phyloP scores from a whole-genome alignment of 92 coral and sea anemone species.

The Hydrozoanthus gracilis region DNA sequence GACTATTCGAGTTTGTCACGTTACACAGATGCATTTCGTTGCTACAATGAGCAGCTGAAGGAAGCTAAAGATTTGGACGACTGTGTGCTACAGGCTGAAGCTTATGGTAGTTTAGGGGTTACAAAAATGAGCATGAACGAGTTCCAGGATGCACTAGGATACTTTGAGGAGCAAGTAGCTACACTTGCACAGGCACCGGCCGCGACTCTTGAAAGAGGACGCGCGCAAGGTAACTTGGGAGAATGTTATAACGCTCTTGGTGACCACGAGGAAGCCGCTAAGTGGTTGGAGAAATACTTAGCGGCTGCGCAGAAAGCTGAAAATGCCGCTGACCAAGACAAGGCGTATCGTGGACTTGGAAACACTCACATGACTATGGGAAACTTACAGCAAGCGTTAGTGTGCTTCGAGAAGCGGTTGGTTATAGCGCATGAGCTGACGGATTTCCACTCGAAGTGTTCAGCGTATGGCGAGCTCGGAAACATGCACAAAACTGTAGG shows the following conservation, averaged over 20 bases:
- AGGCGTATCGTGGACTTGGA: conserved; percentile 98
- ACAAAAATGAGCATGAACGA: conserved; percentile 79
- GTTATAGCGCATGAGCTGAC: conserved; percentile 97
- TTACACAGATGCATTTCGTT: conserved; percentile 76
- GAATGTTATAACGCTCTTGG: conserved; percentile 88
- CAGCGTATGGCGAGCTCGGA: conserved; percentile 97
- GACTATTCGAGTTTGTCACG: conserved; percentile 70
- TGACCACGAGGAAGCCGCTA: conserved; percentile 82
- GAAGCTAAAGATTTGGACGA: conserved; percentile 85
- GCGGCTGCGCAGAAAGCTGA: conserved; percentile 88
- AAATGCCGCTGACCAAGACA: conserved; percentile 92
- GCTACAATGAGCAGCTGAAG: conserved; percentile 84
- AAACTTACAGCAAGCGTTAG: conserved; percentile 94
- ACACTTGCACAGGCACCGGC: conserved; percentile 76
- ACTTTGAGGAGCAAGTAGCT: conserved; percentile 87
- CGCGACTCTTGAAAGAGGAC: conserved; percentile 89
- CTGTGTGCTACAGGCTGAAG: conserved; percentile 69
- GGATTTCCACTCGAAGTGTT: conserved; percentile 82
- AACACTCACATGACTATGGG: conserved; percentile 89
- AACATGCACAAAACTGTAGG: conserved; percentile 94
- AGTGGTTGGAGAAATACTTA: conserved; percentile 79
- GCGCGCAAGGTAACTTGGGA: conserved; percentile 92
- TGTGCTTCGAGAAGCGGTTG: conserved; percentile 93
- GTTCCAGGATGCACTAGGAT: conserved; percentile 80
- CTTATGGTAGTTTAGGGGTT: conserved; percentile 88